A percentile compares a stretch with the other conserved stretches of the same genome.
These are phyloP conservation scores for Euplexia lucipara DNA, from an alignment of 2,888 invertebrate genomes.

Conservation along the genomic window DNA sequence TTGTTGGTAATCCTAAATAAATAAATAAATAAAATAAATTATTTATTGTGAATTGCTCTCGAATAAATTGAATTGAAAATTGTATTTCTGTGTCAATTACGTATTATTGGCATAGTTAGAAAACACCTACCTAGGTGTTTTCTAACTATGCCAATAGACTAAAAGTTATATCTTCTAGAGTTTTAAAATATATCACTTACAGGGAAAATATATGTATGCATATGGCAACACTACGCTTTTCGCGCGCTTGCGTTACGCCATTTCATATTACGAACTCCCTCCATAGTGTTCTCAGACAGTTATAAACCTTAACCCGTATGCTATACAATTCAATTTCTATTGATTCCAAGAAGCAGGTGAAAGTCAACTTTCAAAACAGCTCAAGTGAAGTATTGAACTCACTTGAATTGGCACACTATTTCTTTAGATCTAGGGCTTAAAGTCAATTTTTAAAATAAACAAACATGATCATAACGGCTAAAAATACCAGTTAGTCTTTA, in stretches of 20 bases:
- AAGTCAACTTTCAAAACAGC: not conserved
- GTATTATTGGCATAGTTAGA: no score
- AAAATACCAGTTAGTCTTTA: slow-evolving; percentile 35
- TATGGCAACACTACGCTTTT: slow-evolving; percentile 52
- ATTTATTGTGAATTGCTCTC: no score
- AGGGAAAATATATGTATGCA: slow-evolving; percentile 1
- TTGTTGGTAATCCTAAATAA: no score
- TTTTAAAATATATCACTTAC: not conserved
- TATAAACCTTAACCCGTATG: slow-evolving; percentile 18
- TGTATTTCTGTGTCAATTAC: no score
- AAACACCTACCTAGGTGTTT: no score
- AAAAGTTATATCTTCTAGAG: no score
- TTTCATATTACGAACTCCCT: slow-evolving; percentile 66
- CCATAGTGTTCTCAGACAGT: slow-evolving; percentile 33
- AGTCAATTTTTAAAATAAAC: not conserved
- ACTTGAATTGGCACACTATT: not conserved
- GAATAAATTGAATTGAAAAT: no score
- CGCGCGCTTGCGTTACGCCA: slow-evolving; percentile 63
- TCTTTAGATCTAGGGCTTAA: fast-evolving
- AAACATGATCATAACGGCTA: slow-evolving; percentile 27
- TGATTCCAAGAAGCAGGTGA: not conserved
- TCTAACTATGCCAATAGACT: no score
- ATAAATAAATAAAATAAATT: no score
- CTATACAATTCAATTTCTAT: slow-evolving; percentile 15
- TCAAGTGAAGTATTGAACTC: not conserved